Conservation (phyloP, 2,888 invertebrate genomes). For the Phytoseiulus persimilis region DNA sequence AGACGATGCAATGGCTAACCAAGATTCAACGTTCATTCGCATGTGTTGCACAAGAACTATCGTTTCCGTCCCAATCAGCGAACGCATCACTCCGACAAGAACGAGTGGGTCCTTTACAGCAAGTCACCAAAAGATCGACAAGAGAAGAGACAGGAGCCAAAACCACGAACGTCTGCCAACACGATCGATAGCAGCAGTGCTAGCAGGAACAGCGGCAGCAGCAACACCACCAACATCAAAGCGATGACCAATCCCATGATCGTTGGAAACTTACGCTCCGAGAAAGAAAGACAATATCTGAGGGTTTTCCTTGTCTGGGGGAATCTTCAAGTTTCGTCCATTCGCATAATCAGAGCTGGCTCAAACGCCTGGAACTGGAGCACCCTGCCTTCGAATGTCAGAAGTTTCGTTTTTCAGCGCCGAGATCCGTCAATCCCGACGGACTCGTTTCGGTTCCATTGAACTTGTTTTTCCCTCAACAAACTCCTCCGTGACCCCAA, state of each 20-base stretch:
- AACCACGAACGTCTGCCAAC: neutral
- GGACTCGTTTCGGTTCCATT: too few species aligned
- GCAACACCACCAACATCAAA: neutral
- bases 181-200: neutral
- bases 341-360: neutral
- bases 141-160: neutral
- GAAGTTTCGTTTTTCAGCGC: too few species aligned
- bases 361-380: neutral
- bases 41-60: neutral
- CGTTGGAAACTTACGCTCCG: neutral
- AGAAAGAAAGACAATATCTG: neutral
- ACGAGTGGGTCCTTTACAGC: neutral
- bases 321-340: neutral
- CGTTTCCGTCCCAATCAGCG: neutral
- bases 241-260: neutral
- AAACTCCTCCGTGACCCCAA: too few species aligned
- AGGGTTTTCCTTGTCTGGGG: neutral
- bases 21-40: neutral
- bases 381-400: too few species aligned
- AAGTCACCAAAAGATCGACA: neutral
- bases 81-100: neutral
- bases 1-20: neutral
- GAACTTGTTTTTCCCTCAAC: too few species aligned
- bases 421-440: too few species aligned
- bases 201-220: neutral